These are phyloP conservation scores for Gnatocerus cornutus DNA, from an alignment of 2,888 invertebrate genomes.

Conservation along the genomic window DNA sequence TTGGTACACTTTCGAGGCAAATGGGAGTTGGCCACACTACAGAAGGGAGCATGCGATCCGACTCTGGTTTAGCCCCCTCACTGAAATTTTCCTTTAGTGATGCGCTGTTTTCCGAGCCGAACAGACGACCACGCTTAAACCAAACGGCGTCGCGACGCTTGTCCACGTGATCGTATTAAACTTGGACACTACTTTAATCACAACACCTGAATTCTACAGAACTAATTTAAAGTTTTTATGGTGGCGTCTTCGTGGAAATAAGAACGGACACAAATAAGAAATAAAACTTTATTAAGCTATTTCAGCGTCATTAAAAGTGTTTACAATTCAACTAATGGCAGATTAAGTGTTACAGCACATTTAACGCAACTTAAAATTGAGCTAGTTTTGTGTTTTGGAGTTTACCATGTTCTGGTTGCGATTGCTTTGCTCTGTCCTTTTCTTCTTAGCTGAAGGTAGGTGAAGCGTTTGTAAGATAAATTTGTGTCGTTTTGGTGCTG, in stretches of 20 bases:
- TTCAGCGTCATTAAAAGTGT: constrained; percentile 61
- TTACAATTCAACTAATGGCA: constrained; percentile 61
- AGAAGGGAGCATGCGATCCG: constrained; percentile 52
- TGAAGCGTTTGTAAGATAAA: constrained; percentile 53
- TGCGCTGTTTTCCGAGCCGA: constrained; percentile 52
- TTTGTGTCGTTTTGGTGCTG: constrained; percentile 56
- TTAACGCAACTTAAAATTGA: constrained; percentile 46
- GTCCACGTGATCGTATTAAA: constrained; percentile 28
- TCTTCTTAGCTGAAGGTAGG: constrained; percentile 47
- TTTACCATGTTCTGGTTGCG: constrained; percentile 34
- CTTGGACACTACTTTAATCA: too few relatives aligned
- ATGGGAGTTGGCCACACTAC: constrained; percentile 41
- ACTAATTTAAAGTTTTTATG: constrained; percentile 39
- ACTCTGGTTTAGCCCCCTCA: constrained; percentile 20
- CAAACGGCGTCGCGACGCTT: constrained; percentile 42
- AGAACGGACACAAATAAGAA: constrained; percentile 53
- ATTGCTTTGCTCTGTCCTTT: constrained; percentile 46
- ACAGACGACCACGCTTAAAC: constrained; percentile 44
- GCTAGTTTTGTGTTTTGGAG: constrained; percentile 30
- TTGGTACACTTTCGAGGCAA: constrained; percentile 37
- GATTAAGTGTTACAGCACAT: constrained; percentile 56
- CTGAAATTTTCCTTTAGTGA: constrained; percentile 50
- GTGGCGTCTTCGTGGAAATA: background rate
- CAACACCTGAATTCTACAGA: background rate
- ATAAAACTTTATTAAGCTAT: constrained; percentile 62